phyloP scores from a whole-genome alignment of 2,888 invertebrate species.

The Andrena marginata region DNA sequence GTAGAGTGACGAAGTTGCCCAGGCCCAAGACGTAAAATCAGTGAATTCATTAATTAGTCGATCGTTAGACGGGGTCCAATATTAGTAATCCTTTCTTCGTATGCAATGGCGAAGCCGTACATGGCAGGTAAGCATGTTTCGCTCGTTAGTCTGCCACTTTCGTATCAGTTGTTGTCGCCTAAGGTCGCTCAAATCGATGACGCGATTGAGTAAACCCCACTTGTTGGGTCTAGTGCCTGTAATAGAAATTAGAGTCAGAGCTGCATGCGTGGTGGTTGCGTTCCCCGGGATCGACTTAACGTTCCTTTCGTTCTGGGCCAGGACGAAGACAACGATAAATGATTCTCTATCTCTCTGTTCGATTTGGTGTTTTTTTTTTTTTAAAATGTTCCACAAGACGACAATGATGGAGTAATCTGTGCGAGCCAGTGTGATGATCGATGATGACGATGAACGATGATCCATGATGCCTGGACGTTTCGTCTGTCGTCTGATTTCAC shows the following conservation, averaged over 20 bases:
- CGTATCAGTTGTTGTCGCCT: conserved; percentile 81
- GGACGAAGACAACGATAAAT: conserved; percentile 28
- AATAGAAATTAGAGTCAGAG: conserved; percentile 75
- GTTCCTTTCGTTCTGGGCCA: conserved; percentile 9
- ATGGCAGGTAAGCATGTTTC: conserved; percentile 64
- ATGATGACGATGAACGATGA: conserved; percentile 56
- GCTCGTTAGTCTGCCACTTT: conserved; percentile 81
- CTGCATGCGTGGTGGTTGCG: conserved; percentile 41
- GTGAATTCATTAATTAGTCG: not conserved
- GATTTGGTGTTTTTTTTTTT: not conserved
- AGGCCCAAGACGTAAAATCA: not conserved
- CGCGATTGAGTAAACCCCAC: conserved; percentile 79
- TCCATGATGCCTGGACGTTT: conserved; percentile 39
- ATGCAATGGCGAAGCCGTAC: conserved; percentile 65
- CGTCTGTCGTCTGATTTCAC: conserved; percentile 41
- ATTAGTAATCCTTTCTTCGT: conserved; percentile 66
- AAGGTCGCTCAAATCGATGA: conserved; percentile 82
- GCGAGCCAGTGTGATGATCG: conserved; percentile 41
- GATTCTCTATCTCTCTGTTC: not conserved
- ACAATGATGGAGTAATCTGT: conserved; percentile 43
- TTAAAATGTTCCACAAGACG: conserved; percentile 28
- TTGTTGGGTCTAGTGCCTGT: conserved; percentile 81
- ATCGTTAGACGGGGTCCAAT: not conserved
- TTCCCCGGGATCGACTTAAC: conserved; percentile 9
- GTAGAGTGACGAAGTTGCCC: not conserved